Evolutionary conservation across 1,140 invertebrate species (phyloP).

Genomic region (Calephelis nemesis): DNA sequence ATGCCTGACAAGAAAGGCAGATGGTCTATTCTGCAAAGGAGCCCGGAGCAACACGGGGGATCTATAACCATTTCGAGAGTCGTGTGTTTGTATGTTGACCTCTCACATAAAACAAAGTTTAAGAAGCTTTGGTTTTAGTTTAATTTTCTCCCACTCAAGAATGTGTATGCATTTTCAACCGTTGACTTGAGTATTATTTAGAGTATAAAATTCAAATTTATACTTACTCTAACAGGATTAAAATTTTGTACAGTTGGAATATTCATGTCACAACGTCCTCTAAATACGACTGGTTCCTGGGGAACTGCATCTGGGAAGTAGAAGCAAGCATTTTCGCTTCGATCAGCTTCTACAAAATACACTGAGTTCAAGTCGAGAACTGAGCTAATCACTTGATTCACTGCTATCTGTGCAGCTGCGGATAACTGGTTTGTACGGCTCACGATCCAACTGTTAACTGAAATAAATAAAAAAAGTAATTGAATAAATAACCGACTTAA

Average conservation of each 20-base stretch:
- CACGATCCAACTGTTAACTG: conserved; percentile 54
- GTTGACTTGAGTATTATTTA: not conserved
- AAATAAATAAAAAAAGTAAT: conserved; percentile 14
- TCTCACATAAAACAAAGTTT: too few relatives aligned
- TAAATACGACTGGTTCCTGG: conserved; percentile 35
- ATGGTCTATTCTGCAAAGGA: too few relatives aligned
- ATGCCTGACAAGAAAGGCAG: too few relatives aligned
- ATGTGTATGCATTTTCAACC: too few relatives aligned
- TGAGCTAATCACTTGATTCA: conserved; percentile 37
- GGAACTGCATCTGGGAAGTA: conserved; percentile 36
- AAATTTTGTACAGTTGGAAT: conserved; percentile 42
- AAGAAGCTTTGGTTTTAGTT: too few relatives aligned
- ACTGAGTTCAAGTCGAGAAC: conserved; percentile 39
- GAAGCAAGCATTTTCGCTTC: conserved; percentile 42
- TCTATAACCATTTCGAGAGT: too few relatives aligned
- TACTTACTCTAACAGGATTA: conserved; percentile 36
- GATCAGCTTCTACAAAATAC: conserved; percentile 38
- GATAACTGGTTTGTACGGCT: conserved; percentile 38
- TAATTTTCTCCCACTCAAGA: too few relatives aligned
- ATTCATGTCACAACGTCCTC: conserved; percentile 44
- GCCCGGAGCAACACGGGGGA: too few relatives aligned
- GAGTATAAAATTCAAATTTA: not conserved
- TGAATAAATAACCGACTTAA: not conserved
- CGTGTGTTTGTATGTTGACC: too few relatives aligned
- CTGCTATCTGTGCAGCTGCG: conserved; percentile 14